These are phyloP conservation scores for Liposcelis brunnea DNA, from an alignment of 2,888 invertebrate species.

Conservation along the genomic window DNA sequence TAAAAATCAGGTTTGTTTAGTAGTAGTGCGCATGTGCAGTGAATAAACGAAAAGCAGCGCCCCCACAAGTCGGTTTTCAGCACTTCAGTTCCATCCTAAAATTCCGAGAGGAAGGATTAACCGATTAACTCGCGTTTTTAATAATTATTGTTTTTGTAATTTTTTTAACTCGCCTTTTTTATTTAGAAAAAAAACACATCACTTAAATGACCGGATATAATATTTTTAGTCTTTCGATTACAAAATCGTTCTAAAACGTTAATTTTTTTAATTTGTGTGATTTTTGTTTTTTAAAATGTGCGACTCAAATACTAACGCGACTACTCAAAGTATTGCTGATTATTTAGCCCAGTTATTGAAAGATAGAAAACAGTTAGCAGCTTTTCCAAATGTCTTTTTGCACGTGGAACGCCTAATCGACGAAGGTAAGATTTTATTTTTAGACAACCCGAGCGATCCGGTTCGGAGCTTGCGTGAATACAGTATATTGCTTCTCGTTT, in stretches of 20 bases:
- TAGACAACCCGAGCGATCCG: too few species aligned
- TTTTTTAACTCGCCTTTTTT: neutral
- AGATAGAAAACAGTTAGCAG: constrained; percentile 99
- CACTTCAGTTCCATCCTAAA: constrained; percentile 7
- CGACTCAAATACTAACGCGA: constrained; percentile 25
- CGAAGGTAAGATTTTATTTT: constrained; percentile 63
- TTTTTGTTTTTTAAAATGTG: neutral
- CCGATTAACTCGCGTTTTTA: neutral
- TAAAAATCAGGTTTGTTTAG: too few species aligned
- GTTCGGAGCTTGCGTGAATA: too few species aligned
- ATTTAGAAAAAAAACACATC: neutral
- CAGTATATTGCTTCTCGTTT: too few species aligned
- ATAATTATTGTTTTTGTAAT: neutral
- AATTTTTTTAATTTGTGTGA: neutral
- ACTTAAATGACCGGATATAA: too few species aligned
- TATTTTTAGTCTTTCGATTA: neutral
- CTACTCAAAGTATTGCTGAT: constrained; percentile 95
- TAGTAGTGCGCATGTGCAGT: constrained; percentile 4
- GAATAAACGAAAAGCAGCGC: neutral
- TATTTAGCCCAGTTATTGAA: constrained; percentile 99
- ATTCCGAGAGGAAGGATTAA: neutral
- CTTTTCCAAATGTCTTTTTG: constrained; percentile 98
- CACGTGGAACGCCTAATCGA: constrained; percentile 98
- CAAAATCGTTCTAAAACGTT: neutral
- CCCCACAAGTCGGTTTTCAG: constrained; percentile 3